phyloP scores from a whole-genome alignment of 2,113 vertebrate species.

The Scortum barcoo region DNA sequence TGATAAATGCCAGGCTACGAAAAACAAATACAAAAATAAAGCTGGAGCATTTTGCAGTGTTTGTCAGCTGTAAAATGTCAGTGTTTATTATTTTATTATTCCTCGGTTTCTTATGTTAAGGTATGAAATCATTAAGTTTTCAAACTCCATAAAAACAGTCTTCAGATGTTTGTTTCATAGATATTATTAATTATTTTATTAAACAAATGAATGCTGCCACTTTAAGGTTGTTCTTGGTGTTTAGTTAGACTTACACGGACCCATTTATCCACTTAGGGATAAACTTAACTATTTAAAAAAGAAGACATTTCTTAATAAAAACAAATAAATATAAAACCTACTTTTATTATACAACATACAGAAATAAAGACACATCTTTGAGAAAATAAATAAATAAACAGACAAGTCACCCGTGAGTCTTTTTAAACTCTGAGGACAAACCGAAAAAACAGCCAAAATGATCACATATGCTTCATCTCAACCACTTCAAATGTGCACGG shows the following conservation, averaged over 20 bases:
- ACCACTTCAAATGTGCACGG: not conserved
- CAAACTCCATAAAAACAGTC: conserved; percentile 46
- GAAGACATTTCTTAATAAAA: not conserved
- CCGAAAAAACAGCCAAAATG: too few relatives aligned
- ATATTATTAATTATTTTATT: conserved; percentile 68
- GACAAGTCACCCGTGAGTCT: not conserved
- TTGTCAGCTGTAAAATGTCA: conserved; percentile 1
- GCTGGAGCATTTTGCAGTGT: not conserved
- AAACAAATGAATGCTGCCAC: conserved; percentile 45
- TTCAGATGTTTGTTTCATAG: conserved; percentile 56
- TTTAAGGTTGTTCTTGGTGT: not conserved
- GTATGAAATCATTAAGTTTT: conserved; percentile 35
- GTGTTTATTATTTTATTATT: conserved; percentile 41
- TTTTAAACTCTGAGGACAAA: not conserved
- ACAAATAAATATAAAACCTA: conserved; percentile 8
- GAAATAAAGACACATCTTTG: not conserved
- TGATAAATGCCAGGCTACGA: conserved; percentile 2
- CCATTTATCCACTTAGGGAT: not conserved
- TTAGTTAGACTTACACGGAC: not conserved
- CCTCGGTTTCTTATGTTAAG: conserved; percentile 47
- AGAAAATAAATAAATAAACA: not conserved
- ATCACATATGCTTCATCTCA: not conserved
- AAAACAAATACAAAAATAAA: not conserved
- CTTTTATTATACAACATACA: conserved; percentile 35
- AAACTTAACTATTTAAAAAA: not conserved